Base-by-base conservation (phyloP, 2,888 invertebrate genomes). In the Cheiracanthium punctorium region DNA sequence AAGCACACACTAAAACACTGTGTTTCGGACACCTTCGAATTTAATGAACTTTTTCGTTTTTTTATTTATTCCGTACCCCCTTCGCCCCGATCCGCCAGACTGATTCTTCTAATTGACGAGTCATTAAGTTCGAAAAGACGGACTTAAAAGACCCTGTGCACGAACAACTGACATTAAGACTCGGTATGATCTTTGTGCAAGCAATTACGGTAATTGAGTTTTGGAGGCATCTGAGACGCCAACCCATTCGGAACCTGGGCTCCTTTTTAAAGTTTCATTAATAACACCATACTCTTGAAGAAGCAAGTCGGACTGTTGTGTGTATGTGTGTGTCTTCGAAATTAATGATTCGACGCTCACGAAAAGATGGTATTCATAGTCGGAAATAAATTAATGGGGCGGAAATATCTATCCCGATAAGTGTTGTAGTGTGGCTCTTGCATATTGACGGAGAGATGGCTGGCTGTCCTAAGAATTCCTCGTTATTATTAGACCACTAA, bases 81-180 rank as follows among this genome's bases (percentile, higher is more conserved):
- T 5, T 17, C 43, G 2, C 10, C 64, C 64, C 73, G 70, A 79
- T 58, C 33, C 58, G 71, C 37, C 32, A 67, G 67, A 67, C 30
- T 67, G 67, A 33, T 65, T 48, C 80, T 73, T 81, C 74, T 81
- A 81, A 81, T 81, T 81, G 80, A 65, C 28, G 30, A 74, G 48
- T 81, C 80, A 74, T 81, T 81, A 81, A 73, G 58, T 58, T 2
- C 1, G 58, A 58, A 24, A 24, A 10, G 24, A 58, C 0, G 20
- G n/a, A n/a, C 5, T 41, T 72, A 73, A 67, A 80, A 72, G 52
- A 70, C 58, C 70, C 71, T 41, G 14, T 29, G 82, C 82, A 82
- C 82, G 82, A 82, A 82, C 75, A 82, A 75, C 75, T 75, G 69
- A 75, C 75, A 82, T 82, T 82, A 82, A 81, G 80, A 81, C 74